These are phyloP conservation scores for Ichneumoninae sp. DNA, from an alignment of 2,888 invertebrate species.

Conservation along the genomic window DNA sequence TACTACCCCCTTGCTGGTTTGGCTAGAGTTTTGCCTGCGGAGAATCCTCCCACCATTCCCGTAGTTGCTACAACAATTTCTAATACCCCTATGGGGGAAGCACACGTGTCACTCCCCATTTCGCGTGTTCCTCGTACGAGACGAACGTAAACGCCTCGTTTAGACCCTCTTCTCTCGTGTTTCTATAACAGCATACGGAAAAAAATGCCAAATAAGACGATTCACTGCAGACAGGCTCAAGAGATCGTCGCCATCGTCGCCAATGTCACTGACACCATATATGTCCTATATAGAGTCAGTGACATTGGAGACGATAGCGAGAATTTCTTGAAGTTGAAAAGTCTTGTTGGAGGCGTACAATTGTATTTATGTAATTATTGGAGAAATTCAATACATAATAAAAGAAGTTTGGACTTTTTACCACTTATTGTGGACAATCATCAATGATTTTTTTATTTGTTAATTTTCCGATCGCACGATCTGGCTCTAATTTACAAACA, in stretches of 20 bases:
- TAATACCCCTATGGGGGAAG: constrained; percentile 46
- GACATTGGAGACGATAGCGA: not conserved
- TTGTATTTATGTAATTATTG: too few relatives aligned
- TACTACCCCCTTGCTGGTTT: constrained; percentile 76
- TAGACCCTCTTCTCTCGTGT: constrained; percentile 70
- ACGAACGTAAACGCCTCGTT: constrained; percentile 75
- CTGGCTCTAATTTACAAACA: too few relatives aligned
- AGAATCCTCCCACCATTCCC: constrained; percentile 36
- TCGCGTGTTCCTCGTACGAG: constrained; percentile 42
- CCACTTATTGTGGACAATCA: too few relatives aligned
- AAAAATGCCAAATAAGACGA: constrained; percentile 17
- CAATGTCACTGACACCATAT: constrained; percentile 1
- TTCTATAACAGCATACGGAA: constrained; percentile 69
- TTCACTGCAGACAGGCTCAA: constrained; percentile 12
- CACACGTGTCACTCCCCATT: constrained; percentile 55
- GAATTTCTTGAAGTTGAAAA: not conserved
- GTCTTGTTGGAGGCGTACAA: not conserved
- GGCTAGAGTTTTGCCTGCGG: constrained; percentile 12
- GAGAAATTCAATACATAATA: not conserved
- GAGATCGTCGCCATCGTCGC: constrained; percentile 2
- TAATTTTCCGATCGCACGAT: too few relatives aligned
- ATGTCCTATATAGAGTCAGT: constrained; percentile 2
- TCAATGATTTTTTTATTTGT: too few relatives aligned
- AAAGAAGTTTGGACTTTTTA: not conserved
- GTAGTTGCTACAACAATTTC: constrained; percentile 11